These are phyloP conservation scores for Muntiacus muntjak DNA, from an alignment of 2,113 vertebrate species.

Conservation along the genomic window DNA sequence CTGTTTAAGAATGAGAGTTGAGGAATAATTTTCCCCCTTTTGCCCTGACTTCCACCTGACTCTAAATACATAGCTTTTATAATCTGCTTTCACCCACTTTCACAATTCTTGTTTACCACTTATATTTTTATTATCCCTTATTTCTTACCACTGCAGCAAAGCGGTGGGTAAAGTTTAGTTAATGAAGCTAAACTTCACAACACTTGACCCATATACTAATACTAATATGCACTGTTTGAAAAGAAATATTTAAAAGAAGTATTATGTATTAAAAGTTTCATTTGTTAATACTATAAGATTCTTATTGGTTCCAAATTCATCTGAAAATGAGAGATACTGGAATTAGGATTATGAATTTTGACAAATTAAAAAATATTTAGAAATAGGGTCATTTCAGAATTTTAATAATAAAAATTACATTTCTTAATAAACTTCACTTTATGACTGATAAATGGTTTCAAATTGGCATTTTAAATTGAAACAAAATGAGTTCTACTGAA, in stretches of 20 bases:
- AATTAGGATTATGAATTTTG: background rate
- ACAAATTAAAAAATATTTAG: background rate
- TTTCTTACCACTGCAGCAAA: background rate
- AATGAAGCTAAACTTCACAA: background rate
- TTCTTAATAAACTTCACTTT: background rate
- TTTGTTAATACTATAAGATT: background rate
- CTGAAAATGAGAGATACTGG: background rate
- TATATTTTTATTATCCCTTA: background rate
- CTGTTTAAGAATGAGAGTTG: background rate
- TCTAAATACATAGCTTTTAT: background rate
- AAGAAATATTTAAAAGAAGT: background rate
- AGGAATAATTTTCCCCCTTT: background rate
- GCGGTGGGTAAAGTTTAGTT: background rate
- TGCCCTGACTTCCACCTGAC: background rate
- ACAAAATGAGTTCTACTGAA: background rate
- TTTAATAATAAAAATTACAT: background rate
- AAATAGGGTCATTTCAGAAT: background rate
- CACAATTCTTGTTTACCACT: background rate
- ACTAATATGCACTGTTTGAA: background rate
- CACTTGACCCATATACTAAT: background rate
- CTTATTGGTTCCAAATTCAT: background rate
- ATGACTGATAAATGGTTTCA: conserved; percentile 6
- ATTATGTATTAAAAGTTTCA: background rate
- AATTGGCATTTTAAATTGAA: background rate
- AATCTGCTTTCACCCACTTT: background rate